Evolutionary conservation across 2,113 vertebrate species (phyloP).

Genomic region (Elanoides forficatus): DNA sequence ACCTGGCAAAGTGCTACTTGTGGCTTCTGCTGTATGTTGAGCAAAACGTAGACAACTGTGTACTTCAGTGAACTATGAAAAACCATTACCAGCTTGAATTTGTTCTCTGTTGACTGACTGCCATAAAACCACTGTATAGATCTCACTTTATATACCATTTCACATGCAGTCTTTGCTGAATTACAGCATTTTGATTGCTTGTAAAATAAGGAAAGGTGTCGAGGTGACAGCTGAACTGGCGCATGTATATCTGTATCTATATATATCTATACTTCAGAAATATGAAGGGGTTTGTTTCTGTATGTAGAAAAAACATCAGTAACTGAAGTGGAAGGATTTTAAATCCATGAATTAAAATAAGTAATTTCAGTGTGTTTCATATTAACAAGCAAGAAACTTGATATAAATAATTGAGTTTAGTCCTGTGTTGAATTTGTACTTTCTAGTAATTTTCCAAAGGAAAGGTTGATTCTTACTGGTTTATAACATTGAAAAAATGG

Average conservation of each 20-base stretch:
- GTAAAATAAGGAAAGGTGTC: not conserved
- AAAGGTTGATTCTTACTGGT: not conserved
- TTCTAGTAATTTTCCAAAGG: not conserved
- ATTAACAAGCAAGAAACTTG: not conserved
- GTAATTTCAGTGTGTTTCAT: not conserved
- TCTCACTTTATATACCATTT: not conserved
- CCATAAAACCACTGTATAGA: not conserved
- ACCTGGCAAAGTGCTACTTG: not conserved
- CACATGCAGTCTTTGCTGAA: not conserved
- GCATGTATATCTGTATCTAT: not conserved
- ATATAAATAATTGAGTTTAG: not conserved
- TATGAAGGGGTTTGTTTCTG: not conserved
- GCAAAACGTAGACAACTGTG: not conserved
- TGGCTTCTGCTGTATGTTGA: not conserved
- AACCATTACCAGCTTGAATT: not conserved
- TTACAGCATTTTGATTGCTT: not conserved
- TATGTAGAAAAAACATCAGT: not conserved
- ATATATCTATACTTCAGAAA: not conserved
- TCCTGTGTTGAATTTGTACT: not conserved
- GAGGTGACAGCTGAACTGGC: not conserved
- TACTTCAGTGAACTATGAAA: not conserved
- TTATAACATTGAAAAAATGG: not conserved
- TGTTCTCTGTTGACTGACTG: not conserved
- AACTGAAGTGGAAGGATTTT: not conserved
- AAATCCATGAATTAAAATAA: not conserved